Evolutionary conservation across 2,113 vertebrate species (phyloP), one percentile per base, ranked within the genome.

Genomic region (Neoarius graeffei): DNA sequence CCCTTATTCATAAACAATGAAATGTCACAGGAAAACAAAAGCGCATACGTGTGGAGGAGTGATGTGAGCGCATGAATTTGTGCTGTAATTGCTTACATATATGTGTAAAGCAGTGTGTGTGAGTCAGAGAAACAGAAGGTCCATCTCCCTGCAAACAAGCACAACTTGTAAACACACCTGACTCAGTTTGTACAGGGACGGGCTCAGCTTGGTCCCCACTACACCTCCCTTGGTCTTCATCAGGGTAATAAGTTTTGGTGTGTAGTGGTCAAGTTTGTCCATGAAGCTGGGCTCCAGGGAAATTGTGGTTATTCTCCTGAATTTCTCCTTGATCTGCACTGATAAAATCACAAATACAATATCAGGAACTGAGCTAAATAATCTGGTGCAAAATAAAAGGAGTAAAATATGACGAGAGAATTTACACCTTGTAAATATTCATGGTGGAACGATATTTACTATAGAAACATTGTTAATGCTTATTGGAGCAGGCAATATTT

Each of bases 311-410:
- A 86, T 89, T 86, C 86, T 89, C 15, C 73, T 54, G 60, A 91
- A 88, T 87, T 88, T 81, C 81, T 91, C 76, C 27, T 90, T 85
- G 42, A 86, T 88, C 84, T 88, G 84, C 56, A 88, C 15, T 84
- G 27, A 66, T 9, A 85, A 80, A 64, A n/a, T n/a, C 30, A 30
- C 30, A 83, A 62, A 84, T 77, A 60, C 1, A 84, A 30, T 30
- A 30, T 30, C 62, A 64, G 64, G n/a, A 85, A 81, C 67, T 62
- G 7, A 15, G 67, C 56, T 8, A 85, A 79, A 88, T 35, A 67
- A 52, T 76, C 50, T 67, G 52, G 81, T 69, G 20, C 17, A 30
- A 74, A 57, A 57, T 1, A 14, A 17, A 74, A 60, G 73, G 30
- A 30, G 1, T 54, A 52, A 57, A 69, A 25, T 59, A 14, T 23